A percentile compares a stretch with the other conserved stretches of the same genome.
phyloP scores from a whole-genome alignment of 2,113 vertebrate genomes.

The Brachirus orientalis region DNA sequence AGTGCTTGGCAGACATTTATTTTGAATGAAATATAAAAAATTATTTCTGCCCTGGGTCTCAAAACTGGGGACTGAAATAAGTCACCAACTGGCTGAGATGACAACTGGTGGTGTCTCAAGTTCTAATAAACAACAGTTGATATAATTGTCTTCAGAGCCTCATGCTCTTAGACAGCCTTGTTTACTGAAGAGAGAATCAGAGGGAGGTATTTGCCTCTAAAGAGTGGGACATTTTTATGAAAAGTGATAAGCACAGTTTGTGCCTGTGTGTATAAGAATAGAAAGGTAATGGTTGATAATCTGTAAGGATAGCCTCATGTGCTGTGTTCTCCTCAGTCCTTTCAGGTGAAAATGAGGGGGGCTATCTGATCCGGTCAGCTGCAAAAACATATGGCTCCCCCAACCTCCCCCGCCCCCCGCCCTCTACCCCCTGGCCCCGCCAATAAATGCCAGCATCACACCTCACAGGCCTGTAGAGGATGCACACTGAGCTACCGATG shows the following conservation, averaged over 20 bases:
- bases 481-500: slow-evolving; percentile 33
- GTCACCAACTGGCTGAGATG: slow-evolving; percentile 54
- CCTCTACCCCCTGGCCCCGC: slow-evolving; percentile 57
- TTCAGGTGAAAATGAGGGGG: slow-evolving; percentile 78
- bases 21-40: slow-evolving; percentile 31
- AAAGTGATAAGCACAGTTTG: slow-evolving; percentile 62
- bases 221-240: slow-evolving; percentile 55
- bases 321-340: slow-evolving; percentile 63
- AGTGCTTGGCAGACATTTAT: slow-evolving; percentile 32
- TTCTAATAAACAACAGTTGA: slow-evolving; percentile 68
- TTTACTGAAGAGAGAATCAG: slow-evolving; percentile 29
- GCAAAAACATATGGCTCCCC: slow-evolving; percentile 77
- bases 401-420: slow-evolving; percentile 11
- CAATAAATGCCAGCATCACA: slow-evolving; percentile 80
- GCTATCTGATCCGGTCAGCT: slow-evolving; percentile 75
- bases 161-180: slow-evolving; percentile 33
- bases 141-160: slow-evolving; percentile 68
- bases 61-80: slow-evolving; percentile 59
- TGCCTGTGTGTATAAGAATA: slow-evolving; percentile 70
- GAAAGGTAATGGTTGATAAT: slow-evolving; percentile 74
- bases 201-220: slow-evolving; percentile 54
- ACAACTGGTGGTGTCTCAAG: slow-evolving; percentile 62
- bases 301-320: slow-evolving; percentile 58
- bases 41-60: slow-evolving; percentile 33
- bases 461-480: slow-evolving; percentile 54